These are phyloP conservation scores for Tor tambroides DNA, from an alignment of 2,113 vertebrate genomes.

Conservation along the genomic window DNA sequence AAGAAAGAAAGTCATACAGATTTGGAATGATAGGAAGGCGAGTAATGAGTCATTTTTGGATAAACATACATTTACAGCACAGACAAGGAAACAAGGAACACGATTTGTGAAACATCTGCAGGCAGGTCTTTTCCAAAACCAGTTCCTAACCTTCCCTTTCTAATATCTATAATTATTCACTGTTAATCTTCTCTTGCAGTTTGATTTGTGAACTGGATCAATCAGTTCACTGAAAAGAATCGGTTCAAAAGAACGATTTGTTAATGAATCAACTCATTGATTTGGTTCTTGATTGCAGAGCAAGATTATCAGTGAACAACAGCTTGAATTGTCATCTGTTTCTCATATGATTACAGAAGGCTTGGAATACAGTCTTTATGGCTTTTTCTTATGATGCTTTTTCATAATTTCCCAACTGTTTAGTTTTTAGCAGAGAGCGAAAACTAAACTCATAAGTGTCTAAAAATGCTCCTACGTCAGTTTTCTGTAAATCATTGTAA, in stretches of 20 bases:
- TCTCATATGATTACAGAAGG: neutral
- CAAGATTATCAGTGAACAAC: neutral
- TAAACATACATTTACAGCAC: no score
- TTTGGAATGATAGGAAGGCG: neutral
- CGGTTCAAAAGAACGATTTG: neutral
- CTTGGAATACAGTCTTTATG: neutral
- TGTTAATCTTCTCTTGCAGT: neutral
- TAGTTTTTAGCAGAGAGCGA: neutral
- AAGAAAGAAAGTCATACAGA: neutral
- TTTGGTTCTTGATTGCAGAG: neutral
- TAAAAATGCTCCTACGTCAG: neutral
- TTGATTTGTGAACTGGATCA: neutral
- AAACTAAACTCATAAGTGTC: neutral
- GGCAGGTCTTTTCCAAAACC: neutral
- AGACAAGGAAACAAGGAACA: neutral
- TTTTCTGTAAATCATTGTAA: constrained; percentile 14
- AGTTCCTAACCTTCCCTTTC: neutral
- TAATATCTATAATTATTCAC: neutral
- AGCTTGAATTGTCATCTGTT: neutral
- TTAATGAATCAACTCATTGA: neutral
- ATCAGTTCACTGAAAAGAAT: neutral
- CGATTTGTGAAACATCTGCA: neutral
- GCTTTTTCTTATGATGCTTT: neutral
- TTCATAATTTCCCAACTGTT: neutral
- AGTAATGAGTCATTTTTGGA: no score